These are phyloP conservation scores for Salarias fasciatus DNA, from an alignment of 2,797 vertebrate species.

Conservation along the genomic window DNA sequence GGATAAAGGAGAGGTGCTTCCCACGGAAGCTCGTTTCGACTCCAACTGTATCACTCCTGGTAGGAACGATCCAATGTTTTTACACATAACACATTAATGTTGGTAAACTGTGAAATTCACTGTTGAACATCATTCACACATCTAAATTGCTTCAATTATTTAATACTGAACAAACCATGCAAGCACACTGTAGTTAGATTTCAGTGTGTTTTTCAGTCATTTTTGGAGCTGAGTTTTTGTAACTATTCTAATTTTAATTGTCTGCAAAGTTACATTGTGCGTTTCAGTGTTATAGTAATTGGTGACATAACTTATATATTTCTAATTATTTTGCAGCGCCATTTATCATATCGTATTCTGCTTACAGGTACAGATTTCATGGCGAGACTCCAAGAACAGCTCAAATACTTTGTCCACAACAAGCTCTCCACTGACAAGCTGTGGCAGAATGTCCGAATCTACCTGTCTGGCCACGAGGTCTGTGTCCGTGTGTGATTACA, in stretches of 20 bases:
- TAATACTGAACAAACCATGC: no score
- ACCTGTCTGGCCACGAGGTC: conserved; percentile 98
- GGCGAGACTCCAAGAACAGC: conserved; percentile 94
- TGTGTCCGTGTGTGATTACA: conserved; percentile 27
- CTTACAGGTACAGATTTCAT: conserved; percentile 95
- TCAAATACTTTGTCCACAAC: conserved; percentile 97
- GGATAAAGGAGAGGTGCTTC: conserved; percentile 96
- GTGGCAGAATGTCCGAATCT: conserved; percentile 94
- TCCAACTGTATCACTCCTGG: conserved; percentile 99
- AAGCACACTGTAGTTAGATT: no score
- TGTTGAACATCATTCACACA: no score
- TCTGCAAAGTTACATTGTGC: no score
- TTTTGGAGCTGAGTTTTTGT: no score
- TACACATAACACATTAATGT: background rate
- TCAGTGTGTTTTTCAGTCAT: no score
- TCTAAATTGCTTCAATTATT: no score
- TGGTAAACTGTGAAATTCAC: no score
- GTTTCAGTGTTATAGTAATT: no score
- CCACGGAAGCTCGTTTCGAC: conserved; percentile 96
- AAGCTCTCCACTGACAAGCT: conserved; percentile 95
- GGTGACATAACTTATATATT: no score
- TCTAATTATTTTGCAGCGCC: no score
- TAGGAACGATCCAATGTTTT: conserved; percentile 59
- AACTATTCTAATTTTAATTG: no score
- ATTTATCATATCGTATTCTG: background rate